Conservation (phyloP, 2,113 vertebrate species). For the Struthidea cinerea region DNA sequence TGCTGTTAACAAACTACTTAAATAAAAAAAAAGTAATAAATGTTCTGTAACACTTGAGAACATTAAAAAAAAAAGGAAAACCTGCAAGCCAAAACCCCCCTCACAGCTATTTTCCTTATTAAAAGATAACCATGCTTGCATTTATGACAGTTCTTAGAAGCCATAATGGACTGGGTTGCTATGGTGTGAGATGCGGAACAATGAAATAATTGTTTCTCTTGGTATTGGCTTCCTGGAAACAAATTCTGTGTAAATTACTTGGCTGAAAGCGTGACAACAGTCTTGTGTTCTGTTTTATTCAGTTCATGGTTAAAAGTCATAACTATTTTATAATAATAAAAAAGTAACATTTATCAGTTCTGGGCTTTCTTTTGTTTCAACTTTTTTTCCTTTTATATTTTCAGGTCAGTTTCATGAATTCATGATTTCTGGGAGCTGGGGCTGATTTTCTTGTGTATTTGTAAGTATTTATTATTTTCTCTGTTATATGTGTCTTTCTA, state of each 20-base stretch:
- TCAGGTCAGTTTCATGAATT: slow-evolving; percentile 97
- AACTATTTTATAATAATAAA: not conserved
- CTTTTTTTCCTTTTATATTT: slow-evolving; percentile 57
- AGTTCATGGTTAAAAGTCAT: not conserved
- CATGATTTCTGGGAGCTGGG: slow-evolving; percentile 93
- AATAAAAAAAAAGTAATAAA: not conserved
- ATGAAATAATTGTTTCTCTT: slow-evolving; percentile 65
- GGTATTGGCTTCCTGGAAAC: slow-evolving; percentile 61
- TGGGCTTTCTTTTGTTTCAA: not conserved
- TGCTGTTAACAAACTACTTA: not conserved
- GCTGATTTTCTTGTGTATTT: slow-evolving; percentile 87
- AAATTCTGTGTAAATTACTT: slow-evolving; percentile 52
- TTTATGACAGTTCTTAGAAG: slow-evolving; percentile 53
- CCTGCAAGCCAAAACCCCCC: not conserved
- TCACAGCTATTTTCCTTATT: slow-evolving; percentile 43
- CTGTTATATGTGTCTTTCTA: not conserved
- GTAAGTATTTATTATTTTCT: slow-evolving; percentile 83
- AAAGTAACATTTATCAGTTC: not conserved
- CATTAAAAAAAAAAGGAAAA: not conserved
- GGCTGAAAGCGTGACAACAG: slow-evolving; percentile 22
- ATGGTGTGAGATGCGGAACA: slow-evolving; percentile 52
- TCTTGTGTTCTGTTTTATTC: slow-evolving; percentile 25
- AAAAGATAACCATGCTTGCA: slow-evolving; percentile 37
- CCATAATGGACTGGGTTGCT: slow-evolving; percentile 37
- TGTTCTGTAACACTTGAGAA: slow-evolving; percentile 9